Conservation (phyloP, 2,888 invertebrate genomes). For the Ernsta delagoae region DNA sequence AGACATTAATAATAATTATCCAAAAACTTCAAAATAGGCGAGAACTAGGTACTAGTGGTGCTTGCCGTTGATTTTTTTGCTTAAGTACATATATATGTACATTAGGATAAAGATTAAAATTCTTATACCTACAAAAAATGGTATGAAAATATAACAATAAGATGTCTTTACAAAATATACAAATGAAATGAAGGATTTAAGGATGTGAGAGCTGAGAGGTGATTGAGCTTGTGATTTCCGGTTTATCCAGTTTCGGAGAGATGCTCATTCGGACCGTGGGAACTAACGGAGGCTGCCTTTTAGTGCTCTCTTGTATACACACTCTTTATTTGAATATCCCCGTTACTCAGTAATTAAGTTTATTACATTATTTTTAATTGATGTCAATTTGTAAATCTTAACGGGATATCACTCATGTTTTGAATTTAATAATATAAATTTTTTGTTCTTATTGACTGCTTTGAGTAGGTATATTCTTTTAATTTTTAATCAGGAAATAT, state of each 20-base stretch:
- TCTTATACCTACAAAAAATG: too few species aligned
- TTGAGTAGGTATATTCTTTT: too few species aligned
- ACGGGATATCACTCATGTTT: background rate
- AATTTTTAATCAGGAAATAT: too few species aligned
- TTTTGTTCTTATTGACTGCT: too few species aligned
- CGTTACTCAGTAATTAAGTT: slow-evolving; percentile 21
- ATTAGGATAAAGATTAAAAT: too few species aligned
- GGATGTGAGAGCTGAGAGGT: slow-evolving; percentile 47
- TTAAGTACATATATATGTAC: too few species aligned
- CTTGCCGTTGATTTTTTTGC: too few species aligned
- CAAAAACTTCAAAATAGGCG: too few species aligned
- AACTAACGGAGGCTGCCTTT: slow-evolving; percentile 62
- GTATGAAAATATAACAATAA: background rate
- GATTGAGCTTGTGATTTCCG: slow-evolving; percentile 65
- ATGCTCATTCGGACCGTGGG: slow-evolving; percentile 68
- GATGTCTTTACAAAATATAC: background rate
- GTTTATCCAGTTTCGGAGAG: slow-evolving; percentile 77
- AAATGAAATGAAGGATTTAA: slow-evolving; percentile 34
- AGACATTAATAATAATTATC: too few species aligned
- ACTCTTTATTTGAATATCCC: slow-evolving; percentile 23
- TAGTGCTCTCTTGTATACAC: slow-evolving; percentile 25
- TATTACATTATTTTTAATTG: slow-evolving; percentile 11
- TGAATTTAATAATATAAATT: background rate
- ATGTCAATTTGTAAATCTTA: slow-evolving; percentile 4
- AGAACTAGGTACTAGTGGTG: too few species aligned